These are phyloP conservation scores for Mandrillus leucophaeus DNA, from an alignment of 2,113 vertebrate species.

Conservation along the genomic window DNA sequence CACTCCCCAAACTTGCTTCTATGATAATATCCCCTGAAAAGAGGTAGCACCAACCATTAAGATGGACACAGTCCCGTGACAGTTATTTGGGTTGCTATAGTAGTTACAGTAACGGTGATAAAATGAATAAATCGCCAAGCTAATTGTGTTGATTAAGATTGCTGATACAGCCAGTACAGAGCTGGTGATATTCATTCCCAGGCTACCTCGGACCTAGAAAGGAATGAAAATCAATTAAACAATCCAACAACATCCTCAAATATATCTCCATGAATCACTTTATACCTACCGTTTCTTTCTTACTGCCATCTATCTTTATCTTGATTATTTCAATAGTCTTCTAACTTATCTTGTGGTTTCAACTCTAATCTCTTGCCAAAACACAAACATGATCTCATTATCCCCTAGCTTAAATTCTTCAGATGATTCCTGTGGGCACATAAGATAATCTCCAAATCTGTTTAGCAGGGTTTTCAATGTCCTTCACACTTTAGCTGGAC, in stretches of 20 bases:
- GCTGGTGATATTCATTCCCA: slow-evolving; percentile 55
- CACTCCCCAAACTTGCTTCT: background rate
- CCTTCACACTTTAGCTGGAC: background rate
- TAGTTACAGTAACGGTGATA: accelerated
- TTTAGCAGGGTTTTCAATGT: background rate
- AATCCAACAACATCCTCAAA: background rate
- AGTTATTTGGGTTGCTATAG: accelerated
- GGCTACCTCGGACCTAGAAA: slow-evolving; percentile 52
- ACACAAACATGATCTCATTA: background rate
- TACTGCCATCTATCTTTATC: background rate
- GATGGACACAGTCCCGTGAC: accelerated
- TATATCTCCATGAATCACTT: background rate
- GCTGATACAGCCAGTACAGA: background rate
- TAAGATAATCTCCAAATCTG: background rate
- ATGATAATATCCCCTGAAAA: background rate
- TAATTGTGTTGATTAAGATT: background rate
- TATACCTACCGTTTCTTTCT: background rate
- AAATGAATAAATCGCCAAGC: accelerated
- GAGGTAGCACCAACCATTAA: slow-evolving; percentile 15
- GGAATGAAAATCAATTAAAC: background rate
- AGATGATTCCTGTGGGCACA: too few relatives aligned
- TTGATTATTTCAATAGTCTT: background rate
- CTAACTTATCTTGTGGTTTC: background rate
- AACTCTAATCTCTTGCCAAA: background rate
- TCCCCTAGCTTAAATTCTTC: background rate